phyloP scores from a whole-genome alignment of 2,797 vertebrate genomes.

The Calcarius lapponicus region DNA sequence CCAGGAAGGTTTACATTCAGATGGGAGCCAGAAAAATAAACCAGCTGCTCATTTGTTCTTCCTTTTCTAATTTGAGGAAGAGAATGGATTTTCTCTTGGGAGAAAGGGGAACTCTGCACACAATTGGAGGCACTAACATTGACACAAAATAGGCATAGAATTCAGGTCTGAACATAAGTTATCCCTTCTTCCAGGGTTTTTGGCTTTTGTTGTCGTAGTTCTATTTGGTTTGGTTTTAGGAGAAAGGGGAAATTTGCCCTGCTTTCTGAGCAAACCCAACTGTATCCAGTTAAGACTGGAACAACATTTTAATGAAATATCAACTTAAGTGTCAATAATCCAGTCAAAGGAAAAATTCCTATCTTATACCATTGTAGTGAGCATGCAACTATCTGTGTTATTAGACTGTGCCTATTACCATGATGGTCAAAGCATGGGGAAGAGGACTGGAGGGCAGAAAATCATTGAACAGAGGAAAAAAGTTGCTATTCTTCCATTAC shows the following conservation, averaged over 20 bases:
- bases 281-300: neutral
- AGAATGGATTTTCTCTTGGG: neutral
- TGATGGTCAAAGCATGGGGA: neutral
- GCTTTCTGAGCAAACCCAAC: neutral
- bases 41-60: neutral
- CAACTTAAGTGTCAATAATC: neutral
- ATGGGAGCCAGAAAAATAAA: slow-evolving; percentile 11
- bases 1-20: neutral
- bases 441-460: neutral
- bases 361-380: neutral
- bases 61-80: neutral
- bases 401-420: neutral
- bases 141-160: neutral
- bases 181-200: neutral
- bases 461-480: neutral
- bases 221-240: neutral
- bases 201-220: neutral
- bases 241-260: neutral
- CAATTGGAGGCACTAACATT: neutral
- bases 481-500: neutral
- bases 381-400: neutral
- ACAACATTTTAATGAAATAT: neutral
- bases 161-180: neutral
- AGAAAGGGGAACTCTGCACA: neutral
- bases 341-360: neutral